These are phyloP conservation scores for Vidua chalybeata DNA, from an alignment of 2,113 vertebrate species.

Conservation along the genomic window DNA sequence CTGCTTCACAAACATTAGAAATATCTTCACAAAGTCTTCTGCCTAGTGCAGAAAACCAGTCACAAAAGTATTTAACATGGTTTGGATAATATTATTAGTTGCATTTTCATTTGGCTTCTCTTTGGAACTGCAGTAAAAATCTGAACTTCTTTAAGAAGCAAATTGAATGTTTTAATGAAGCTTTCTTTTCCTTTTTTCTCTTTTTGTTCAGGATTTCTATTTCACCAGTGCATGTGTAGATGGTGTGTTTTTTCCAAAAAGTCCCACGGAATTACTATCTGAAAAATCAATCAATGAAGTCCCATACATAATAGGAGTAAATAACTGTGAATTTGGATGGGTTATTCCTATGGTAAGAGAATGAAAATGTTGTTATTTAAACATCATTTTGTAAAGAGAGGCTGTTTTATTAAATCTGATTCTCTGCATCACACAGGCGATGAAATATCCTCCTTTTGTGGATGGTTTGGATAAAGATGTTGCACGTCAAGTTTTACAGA, in stretches of 20 bases:
- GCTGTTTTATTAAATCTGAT: neutral
- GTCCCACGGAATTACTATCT: neutral
- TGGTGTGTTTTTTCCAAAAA: slow-evolving; percentile 34
- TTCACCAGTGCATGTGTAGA: neutral
- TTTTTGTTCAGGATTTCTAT: neutral
- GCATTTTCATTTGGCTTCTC: neutral
- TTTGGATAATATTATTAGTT: neutral
- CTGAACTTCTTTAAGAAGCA: neutral
- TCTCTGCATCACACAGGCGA: neutral
- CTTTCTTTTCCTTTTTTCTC: neutral
- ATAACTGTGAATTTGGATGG: slow-evolving; percentile 42
- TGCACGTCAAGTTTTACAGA: neutral
- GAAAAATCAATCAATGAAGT: neutral
- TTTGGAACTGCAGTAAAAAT: neutral
- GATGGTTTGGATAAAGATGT: slow-evolving; percentile 8
- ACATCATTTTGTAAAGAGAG: neutral
- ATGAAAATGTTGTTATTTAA: neutral
- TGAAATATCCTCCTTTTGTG: neutral
- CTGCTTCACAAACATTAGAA: neutral
- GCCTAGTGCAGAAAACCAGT: neutral
- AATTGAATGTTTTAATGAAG: neutral
- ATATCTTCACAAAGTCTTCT: neutral
- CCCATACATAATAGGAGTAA: slow-evolving; percentile 58
- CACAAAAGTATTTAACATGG: neutral
- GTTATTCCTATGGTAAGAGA: neutral